Percentiles rank a stretch among this genome's conserved stretches.
Evolutionary conservation across 2,888 invertebrate species (phyloP).

Genomic region (Spilarctia lutea): DNA sequence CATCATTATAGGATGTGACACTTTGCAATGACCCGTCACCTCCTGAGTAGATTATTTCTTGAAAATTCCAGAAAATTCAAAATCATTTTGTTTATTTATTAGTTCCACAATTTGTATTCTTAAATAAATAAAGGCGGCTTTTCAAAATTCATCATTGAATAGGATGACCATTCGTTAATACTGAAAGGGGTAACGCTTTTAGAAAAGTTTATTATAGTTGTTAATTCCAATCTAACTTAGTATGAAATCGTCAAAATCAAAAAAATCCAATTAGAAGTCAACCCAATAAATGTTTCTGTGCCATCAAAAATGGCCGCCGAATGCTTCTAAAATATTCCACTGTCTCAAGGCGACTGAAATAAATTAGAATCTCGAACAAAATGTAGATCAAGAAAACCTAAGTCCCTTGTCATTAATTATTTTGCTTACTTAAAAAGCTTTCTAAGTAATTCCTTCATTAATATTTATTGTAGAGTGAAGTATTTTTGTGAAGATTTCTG

Average conservation of each 20-base stretch:
- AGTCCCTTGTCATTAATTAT: neutral
- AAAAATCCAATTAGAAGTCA: neutral
- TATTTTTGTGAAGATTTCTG: neutral
- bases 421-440: constrained; percentile 4
- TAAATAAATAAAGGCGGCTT: too few relatives aligned
- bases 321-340: neutral
- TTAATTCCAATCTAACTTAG: too few relatives aligned
- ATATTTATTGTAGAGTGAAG: constrained; percentile 9
- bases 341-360: constrained; percentile 1
- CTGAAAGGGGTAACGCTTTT: too few relatives aligned
- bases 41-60: too few relatives aligned
- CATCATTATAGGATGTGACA: too few relatives aligned
- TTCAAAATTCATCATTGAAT: too few relatives aligned
- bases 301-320: neutral
- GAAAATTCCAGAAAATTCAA: too few relatives aligned
- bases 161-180: too few relatives aligned
- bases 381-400: neutral
- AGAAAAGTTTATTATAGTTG: neutral
- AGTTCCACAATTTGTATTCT: too few relatives aligned
- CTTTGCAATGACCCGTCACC: too few relatives aligned
- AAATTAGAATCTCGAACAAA: constrained; percentile 7
- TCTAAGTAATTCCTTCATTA: constrained; percentile 8
- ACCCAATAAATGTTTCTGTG: neutral
- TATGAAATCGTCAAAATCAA: neutral
- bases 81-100: too few relatives aligned